Percentiles rank a stretch among this genome's conserved stretches.
phyloP scores from a whole-genome alignment of 2,888 invertebrate genomes.

The Andrena haemorrhoa region DNA sequence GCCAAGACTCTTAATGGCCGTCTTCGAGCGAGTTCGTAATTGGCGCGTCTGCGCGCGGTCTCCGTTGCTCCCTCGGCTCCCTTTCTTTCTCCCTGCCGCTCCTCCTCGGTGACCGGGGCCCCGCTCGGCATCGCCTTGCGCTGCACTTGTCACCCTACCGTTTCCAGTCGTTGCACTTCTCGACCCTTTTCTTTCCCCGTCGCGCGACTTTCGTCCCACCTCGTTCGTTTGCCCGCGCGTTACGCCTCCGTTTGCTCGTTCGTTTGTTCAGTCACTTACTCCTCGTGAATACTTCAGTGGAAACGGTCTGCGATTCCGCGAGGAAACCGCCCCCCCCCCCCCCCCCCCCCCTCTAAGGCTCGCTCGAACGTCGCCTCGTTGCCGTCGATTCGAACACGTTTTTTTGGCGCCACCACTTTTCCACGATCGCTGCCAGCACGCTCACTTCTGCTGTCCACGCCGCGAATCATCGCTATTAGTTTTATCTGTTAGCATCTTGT shows the following conservation, averaged over 20 bases:
- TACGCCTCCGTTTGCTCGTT: slow-evolving; percentile 38
- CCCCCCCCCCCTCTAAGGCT: neutral
- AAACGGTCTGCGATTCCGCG: slow-evolving; percentile 45
- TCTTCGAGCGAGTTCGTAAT: slow-evolving; percentile 72
- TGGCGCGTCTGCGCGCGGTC: slow-evolving; percentile 68
- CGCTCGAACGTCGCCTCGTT: slow-evolving; percentile 30
- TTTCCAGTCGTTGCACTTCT: slow-evolving; percentile 29
- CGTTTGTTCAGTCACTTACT: slow-evolving; percentile 28
- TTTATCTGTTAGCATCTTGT: neutral
- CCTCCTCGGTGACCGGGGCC: neutral
- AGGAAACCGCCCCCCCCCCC: slow-evolving; percentile 22
- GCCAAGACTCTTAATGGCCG: slow-evolving; percentile 69
- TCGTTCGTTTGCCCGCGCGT: slow-evolving; percentile 20
- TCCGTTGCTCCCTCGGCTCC: slow-evolving; percentile 21
- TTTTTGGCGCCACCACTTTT: slow-evolving; percentile 32
- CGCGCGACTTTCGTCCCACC: slow-evolving; percentile 44
- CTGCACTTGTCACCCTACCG: slow-evolving; percentile 53
- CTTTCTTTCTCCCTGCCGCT: slow-evolving; percentile 23
- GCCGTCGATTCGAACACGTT: slow-evolving; percentile 19
- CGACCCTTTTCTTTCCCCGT: slow-evolving; percentile 35
- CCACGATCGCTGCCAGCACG: slow-evolving; percentile 18
- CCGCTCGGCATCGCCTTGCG: slow-evolving; percentile 9
- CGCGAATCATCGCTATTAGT: neutral
- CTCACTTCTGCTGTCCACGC: slow-evolving; percentile 8
- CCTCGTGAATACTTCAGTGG: slow-evolving; percentile 49